Evolutionary conservation across 92 coral and sea anemone species (phyloP).

Genomic region (Phymanthus crucifer): DNA sequence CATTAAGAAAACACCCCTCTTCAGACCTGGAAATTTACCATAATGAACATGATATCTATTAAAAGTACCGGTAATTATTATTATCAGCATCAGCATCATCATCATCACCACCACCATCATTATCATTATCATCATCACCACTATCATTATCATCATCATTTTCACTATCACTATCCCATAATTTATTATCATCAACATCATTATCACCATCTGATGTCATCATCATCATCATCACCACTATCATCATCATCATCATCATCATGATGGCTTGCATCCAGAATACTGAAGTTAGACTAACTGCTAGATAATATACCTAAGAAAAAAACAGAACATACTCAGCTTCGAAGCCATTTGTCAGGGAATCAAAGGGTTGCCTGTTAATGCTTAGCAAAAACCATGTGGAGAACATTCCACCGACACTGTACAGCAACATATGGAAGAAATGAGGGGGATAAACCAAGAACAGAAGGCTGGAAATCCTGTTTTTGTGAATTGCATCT

Average conservation of each 20-base stretch:
- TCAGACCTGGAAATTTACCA: slow-evolving; percentile 47
- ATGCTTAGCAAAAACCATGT: slow-evolving; percentile 56
- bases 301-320: neutral
- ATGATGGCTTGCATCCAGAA: too few species aligned
- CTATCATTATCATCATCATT: too few species aligned
- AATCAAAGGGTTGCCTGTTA: slow-evolving; percentile 25
- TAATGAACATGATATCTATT: neutral
- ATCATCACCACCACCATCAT: too few species aligned
- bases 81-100: too few species aligned
- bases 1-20: slow-evolving; percentile 72
- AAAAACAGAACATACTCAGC: slow-evolving; percentile 49
- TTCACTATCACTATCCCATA: too few species aligned
- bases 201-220: too few species aligned
- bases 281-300: too few species aligned
- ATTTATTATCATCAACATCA: too few species aligned
- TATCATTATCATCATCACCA: too few species aligned
- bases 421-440: slow-evolving; percentile 54
- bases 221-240: too few species aligned
- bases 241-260: too few species aligned
- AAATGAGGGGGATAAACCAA: slow-evolving; percentile 76
- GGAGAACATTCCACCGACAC: slow-evolving; percentile 53
- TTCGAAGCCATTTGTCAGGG: slow-evolving; percentile 50
- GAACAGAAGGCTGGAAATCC: slow-evolving; percentile 61
- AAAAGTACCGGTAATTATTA: too few species aligned
- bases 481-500: slow-evolving; percentile 62